Percentiles rank a stretch among this genome's conserved stretches.
Evolutionary conservation across 2,113 vertebrate genomes (phyloP).

Genomic region (Peucedramus taeniatus): DNA sequence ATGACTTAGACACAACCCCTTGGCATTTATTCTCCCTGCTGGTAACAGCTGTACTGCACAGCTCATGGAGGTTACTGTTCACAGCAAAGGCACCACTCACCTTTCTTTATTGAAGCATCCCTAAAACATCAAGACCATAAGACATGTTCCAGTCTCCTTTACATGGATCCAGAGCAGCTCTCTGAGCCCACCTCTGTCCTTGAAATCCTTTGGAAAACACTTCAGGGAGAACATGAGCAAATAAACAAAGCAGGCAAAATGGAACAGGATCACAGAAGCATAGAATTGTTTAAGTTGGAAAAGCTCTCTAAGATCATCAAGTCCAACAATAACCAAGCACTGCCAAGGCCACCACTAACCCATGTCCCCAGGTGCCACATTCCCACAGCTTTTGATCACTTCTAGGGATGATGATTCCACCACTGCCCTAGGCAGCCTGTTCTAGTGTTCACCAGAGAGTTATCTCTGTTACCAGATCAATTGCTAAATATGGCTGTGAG

Average conservation of each 20-base stretch:
- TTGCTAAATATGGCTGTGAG: not conserved
- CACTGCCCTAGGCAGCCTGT: not conserved
- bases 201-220: not conserved
- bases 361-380: not conserved
- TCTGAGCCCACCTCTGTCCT: not conserved
- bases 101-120: not conserved
- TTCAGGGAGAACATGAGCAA: not conserved
- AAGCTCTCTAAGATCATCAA: not conserved
- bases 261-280: not conserved
- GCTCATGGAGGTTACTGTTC: not conserved
- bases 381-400: not conserved
- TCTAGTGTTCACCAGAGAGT: not conserved
- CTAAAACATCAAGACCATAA: not conserved
- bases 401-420: not conserved
- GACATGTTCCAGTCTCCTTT: not conserved
- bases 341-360: not conserved
- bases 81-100: not conserved
- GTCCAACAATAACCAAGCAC: not conserved
- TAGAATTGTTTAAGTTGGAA: not conserved
- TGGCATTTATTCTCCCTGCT: not conserved
- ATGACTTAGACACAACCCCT: not conserved
- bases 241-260: not conserved
- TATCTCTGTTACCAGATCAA: not conserved
- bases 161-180: not conserved
- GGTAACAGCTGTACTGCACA: not conserved